Conservation (phyloP, 1,140 invertebrate genomes). For the Lerema accius region DNA sequence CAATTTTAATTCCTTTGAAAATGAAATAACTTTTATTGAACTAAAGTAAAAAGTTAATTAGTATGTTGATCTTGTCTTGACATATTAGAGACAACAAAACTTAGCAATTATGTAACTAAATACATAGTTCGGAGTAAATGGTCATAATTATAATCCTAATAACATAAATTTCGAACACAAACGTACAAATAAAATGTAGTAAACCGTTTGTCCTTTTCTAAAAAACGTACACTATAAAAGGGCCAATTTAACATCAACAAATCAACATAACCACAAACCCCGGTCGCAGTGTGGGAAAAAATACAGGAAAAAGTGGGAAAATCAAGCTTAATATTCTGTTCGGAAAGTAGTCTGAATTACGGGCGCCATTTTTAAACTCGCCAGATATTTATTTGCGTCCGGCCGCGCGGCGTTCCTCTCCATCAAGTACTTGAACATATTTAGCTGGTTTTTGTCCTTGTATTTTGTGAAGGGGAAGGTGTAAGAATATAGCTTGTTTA, state of each 20-base stretch:
- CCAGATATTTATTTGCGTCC: constrained; percentile 23
- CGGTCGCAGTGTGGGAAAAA: not conserved
- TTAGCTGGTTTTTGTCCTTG: constrained; percentile 7
- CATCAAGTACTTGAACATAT: constrained; percentile 7
- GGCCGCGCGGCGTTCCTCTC: not conserved
- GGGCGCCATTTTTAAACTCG: constrained; percentile 14
- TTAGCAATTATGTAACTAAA: no score
- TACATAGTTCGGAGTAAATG: no score
- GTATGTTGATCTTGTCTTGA: no score
- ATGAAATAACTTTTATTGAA: no score
- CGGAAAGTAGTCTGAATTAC: constrained; percentile 21
- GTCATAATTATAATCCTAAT: no score
- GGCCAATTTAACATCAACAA: constrained; percentile 8
- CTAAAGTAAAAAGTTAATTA: no score
- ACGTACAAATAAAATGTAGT: no score
- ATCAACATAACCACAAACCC: not conserved
- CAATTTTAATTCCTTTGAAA: no score
- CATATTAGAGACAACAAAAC: no score
- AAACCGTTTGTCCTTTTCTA: not conserved
- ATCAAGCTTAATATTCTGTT: constrained; percentile 23
- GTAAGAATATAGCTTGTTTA: not conserved
- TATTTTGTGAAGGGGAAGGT: not conserved
- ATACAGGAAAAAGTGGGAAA: constrained; percentile 11
- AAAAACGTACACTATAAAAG: constrained; percentile 16
- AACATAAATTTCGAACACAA: no score